Evolutionary conservation across 2,113 vertebrate genomes (phyloP), one percentile per base, ranked within the genome.

Genomic region (Prolemur simus): DNA sequence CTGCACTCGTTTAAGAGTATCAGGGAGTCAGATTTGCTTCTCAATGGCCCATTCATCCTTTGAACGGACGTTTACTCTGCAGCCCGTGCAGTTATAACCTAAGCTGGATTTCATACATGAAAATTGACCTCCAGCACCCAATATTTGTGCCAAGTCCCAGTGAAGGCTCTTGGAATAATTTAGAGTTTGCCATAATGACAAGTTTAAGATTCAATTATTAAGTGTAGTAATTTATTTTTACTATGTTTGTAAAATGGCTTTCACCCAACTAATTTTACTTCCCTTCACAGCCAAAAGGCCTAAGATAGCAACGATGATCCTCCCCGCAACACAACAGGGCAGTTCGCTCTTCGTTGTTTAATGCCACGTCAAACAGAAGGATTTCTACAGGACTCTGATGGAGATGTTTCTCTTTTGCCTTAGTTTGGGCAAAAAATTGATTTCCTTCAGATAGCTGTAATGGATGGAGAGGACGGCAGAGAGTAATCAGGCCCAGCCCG

Each of bases 391-490:
- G 85, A 97, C 98, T 98, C 98, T 98, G 98, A 98, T 98, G 98
- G 98, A 98, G 98, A 97, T 94, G 97, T 96, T 87, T 93, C 95
- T 99, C 95, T 96, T 96, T 98, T 98, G 98, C 97, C 98, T 98
- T 97, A 98, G 98, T 98, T 98, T 98, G 98, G 98, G 98, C 98
- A 98, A 96, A 96, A 97, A 98, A 89, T 82, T 97, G 98, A 99
- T 99, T 99, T 99, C 98, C 98, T 98, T 98, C 97, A 98, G 98
- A 98, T 97, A 98, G 95, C 98, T 73, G 97, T 99, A 99, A 99
- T 99, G 98, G 99, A 99, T 99, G 99, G 98, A 98, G 98, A 98
- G 98, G 99, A 99, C 98, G 98, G 99, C 99, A 98, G 99, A 98
- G 98, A 99, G 98, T 98, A 99, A 99, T 99, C 98, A 99, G 98